Base-by-base conservation (phyloP, 2,888 invertebrate genomes). In the Leucozona laternaria region DNA sequence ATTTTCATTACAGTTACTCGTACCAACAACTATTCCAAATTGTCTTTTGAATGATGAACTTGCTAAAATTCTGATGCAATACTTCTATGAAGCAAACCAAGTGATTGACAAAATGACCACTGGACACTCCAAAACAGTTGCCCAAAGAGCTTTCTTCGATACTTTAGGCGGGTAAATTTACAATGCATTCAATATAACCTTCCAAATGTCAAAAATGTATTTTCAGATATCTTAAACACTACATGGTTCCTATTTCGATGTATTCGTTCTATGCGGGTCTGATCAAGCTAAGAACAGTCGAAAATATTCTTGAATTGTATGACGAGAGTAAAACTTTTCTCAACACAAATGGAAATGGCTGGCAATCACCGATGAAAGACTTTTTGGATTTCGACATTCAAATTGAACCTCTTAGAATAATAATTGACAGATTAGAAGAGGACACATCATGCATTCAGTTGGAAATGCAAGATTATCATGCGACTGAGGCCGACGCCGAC, bases 341-440 rank as follows among this genome's bases (percentile, higher is more conserved):
- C 11, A 93, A 93, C 77, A 93, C 93, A 2, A 91, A 92, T 78
- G 93, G 93, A 15, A 92, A 92, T 78, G 91, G 91, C 11, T 93
- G 93, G 93, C 89, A 75, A 34, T 20, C 84, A 7, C 90, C 92
- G 0, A 77, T 88, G 0, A 55, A 40, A 4, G 89, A 92, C 80
- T 89, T 91, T 17, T 88, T 71, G 2, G 88, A 89, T 73, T 77
- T 90, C 43, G 76, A 89, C 4, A 66, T 88, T 6, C 79, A 81
- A 8, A 89, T 91, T 70, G 89, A 90, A 66, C 90, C 91, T 13
- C 53, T 91, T 5, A 86, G 70, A 40, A 85, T 90, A 68, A 25
- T 76, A 6, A 28, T 62, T 4, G 81, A 50, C 8, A 43, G 50
- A 17, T 45, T 78, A 5, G 60, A 80, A n/a, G 89, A 88, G 25